These are phyloP conservation scores for Acromyrmex heyeri DNA, from an alignment of 1,140 invertebrate species.

Conservation along the genomic window DNA sequence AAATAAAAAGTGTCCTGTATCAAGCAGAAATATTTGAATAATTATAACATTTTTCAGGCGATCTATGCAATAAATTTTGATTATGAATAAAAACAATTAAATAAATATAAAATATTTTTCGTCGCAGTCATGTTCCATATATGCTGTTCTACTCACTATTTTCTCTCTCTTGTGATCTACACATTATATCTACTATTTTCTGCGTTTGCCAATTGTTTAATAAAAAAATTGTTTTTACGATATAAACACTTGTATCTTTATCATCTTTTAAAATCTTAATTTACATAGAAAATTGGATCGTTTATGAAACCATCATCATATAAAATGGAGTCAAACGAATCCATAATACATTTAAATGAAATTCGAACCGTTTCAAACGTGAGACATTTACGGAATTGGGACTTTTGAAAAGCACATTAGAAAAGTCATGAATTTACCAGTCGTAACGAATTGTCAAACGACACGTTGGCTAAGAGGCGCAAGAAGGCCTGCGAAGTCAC, in stretches of 20 bases:
- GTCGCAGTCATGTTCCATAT: background rate
- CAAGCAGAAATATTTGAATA: background rate
- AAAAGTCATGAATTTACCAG: conserved; percentile 32
- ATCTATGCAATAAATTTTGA: background rate
- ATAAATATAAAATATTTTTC: background rate
- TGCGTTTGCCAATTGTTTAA: background rate
- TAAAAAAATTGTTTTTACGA: background rate
- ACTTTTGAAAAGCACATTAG: background rate
- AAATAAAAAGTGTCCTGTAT: background rate
- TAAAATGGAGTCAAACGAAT: background rate
- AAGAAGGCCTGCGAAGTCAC: conserved; percentile 2
- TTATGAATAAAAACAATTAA: background rate
- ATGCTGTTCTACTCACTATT: no score
- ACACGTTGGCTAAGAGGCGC: background rate
- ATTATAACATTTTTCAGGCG: background rate
- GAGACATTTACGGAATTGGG: background rate
- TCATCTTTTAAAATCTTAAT: background rate
- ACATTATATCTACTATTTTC: background rate
- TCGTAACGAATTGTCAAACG: conserved; percentile 31
- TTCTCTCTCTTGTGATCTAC: no score
- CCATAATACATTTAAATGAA: background rate
- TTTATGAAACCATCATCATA: background rate
- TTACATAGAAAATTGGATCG: background rate
- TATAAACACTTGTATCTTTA: background rate
- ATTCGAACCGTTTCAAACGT: background rate